Conservation (phyloP, 2,113 vertebrate species). For the Onychostoma macrolepis region DNA sequence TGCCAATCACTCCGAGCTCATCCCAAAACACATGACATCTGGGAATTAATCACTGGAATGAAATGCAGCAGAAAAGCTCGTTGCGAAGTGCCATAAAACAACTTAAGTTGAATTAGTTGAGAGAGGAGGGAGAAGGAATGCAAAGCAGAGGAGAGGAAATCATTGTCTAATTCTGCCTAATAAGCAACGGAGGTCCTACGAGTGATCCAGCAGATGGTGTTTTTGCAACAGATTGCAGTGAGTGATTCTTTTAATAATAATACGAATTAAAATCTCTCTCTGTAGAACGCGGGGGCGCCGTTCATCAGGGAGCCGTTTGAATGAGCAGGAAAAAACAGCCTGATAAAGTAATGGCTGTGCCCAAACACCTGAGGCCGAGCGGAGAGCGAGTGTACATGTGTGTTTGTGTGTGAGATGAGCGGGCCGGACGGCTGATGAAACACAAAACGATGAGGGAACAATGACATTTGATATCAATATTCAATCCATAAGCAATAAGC, state of each 20-base stretch:
- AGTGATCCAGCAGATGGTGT: constrained; percentile 71
- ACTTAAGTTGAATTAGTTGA: constrained; percentile 57
- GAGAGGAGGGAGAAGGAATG: constrained; percentile 25
- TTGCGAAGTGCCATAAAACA: constrained; percentile 49
- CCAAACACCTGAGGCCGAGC: constrained; percentile 64
- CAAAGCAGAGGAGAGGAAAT: constrained; percentile 62
- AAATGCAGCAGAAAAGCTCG: constrained; percentile 52
- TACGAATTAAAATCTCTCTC: constrained; percentile 69
- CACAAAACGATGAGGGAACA: constrained; percentile 16
- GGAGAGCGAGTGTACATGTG: neutral
- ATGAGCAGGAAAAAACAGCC: constrained; percentile 62
- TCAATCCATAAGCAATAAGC: constrained; percentile 1
- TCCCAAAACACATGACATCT: constrained; percentile 47
- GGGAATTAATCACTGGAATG: constrained; percentile 59
- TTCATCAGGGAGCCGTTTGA: constrained; percentile 65
- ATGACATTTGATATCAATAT: constrained; percentile 8
- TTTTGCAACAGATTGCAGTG: constrained; percentile 72
- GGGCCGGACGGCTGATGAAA: constrained; percentile 17
- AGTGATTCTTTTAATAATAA: constrained; percentile 73
- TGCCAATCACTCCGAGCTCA: constrained; percentile 38
- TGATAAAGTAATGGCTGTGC: constrained; percentile 64
- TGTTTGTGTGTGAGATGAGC: constrained; percentile 12
- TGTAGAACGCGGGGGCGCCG: constrained; percentile 57
- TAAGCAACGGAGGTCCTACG: constrained; percentile 67
- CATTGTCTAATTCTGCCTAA: constrained; percentile 72